Percentiles rank a stretch among this genome's conserved stretches.
phyloP scores from a whole-genome alignment of 1,140 invertebrate species.

The Diorhabda carinulata region DNA sequence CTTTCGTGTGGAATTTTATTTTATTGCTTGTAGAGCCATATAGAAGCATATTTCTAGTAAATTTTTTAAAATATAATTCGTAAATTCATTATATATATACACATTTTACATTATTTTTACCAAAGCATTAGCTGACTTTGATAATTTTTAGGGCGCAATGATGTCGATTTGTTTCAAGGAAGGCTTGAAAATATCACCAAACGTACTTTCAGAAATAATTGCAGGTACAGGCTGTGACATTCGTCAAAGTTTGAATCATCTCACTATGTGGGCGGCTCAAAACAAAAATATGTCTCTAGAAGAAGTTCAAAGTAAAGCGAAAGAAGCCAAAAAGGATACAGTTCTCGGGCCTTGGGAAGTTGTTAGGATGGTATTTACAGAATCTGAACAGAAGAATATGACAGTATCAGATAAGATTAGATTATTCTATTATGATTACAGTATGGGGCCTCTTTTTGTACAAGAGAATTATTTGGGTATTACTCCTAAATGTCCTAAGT shows the following conservation, averaged over 20 bases:
- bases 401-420: conserved; percentile 80
- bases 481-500: conserved; percentile 49
- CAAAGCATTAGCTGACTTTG: no score
- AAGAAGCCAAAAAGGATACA: conserved; percentile 71
- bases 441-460: conserved; percentile 89
- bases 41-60: no score
- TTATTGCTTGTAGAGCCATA: no score
- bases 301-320: conserved; percentile 53
- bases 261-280: conserved; percentile 71
- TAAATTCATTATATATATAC: no score
- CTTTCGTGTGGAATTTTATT: no score
- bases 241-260: conserved; percentile 85
- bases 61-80: no score
- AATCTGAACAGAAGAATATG: conserved; percentile 79
- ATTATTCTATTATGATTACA: conserved; percentile 97
- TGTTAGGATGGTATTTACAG: conserved; percentile 81
- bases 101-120: no score
- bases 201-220: conserved; percentile 80
- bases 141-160: conserved; percentile 67
- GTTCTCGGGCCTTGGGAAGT: conserved; percentile 94
- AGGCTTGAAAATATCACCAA: conserved; percentile 73
- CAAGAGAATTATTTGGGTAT: conserved; percentile 94
- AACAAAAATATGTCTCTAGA: conserved; percentile 53
- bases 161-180: conserved; percentile 91
- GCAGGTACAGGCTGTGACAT: conserved; percentile 88